Conservation (phyloP, 2,797 vertebrate species). For the Ctenosaura bakeri region DNA sequence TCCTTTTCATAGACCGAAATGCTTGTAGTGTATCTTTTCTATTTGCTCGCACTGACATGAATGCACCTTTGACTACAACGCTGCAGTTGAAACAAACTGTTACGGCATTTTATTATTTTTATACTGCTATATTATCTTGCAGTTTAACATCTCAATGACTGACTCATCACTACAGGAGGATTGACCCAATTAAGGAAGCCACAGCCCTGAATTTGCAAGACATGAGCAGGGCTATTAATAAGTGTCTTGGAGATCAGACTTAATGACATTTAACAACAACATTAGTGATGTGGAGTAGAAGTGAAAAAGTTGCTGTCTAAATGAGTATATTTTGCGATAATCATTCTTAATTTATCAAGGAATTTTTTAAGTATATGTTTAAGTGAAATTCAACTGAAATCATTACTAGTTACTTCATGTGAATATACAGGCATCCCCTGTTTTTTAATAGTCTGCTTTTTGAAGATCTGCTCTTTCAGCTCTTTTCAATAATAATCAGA, state of each 20-base stretch:
- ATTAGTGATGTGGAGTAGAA: not conserved
- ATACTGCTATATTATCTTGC: not conserved
- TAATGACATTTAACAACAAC: no score
- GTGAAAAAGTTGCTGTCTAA: not conserved
- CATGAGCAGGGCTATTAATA: no score
- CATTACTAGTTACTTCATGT: not conserved
- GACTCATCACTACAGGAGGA: no score
- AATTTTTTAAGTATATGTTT: not conserved
- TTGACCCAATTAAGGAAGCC: no score
- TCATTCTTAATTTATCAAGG: slow-evolving; percentile 3
- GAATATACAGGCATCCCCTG: no score
- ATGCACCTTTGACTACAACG: not conserved
- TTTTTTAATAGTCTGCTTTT: no score
- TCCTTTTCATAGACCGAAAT: not conserved
- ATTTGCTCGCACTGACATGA: not conserved
- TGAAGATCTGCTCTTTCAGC: no score
- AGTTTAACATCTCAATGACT: not conserved
- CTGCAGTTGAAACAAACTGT: not conserved
- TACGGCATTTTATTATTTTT: not conserved
- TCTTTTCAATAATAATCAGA: no score
- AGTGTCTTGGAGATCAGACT: no score
- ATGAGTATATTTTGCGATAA: not conserved
- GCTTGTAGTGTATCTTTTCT: not conserved
- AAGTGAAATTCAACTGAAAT: not conserved
- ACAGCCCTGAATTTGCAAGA: no score